A percentile compares a stretch with the other conserved stretches of the same genome.
Evolutionary conservation across 1,140 invertebrate genomes (phyloP).

Genomic region (Drosophila dunni): DNA sequence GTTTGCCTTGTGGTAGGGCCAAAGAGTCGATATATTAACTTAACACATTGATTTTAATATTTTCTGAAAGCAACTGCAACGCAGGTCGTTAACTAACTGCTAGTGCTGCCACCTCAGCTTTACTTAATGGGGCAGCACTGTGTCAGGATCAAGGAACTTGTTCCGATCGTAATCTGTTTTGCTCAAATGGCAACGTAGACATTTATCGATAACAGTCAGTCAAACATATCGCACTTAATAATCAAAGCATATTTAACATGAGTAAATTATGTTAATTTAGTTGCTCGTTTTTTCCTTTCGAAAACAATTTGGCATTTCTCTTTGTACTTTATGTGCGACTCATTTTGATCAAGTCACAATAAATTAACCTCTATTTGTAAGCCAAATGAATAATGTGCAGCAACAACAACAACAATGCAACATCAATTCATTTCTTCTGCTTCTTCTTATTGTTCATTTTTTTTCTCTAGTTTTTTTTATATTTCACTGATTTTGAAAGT

Average conservation of each 20-base stretch:
- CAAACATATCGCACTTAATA: slow-evolving; percentile 2
- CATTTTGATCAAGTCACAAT: slow-evolving; percentile 70
- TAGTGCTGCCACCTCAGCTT: neutral
- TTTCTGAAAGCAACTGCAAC: neutral
- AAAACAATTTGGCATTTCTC: slow-evolving; percentile 50
- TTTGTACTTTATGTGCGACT: slow-evolving; percentile 61
- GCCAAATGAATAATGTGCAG: slow-evolving; percentile 76
- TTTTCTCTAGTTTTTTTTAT: slow-evolving; percentile 44
- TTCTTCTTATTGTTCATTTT: slow-evolving; percentile 27
- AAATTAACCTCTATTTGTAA: slow-evolving; percentile 82
- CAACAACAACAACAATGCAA: slow-evolving; percentile 67
- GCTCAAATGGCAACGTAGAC: neutral
- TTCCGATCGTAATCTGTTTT: neutral
- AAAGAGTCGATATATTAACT: slow-evolving; percentile 5
- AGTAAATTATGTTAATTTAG: slow-evolving; percentile 10
- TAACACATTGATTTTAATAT: neutral
- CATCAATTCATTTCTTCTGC: slow-evolving; percentile 59
- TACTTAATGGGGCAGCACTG: neutral
- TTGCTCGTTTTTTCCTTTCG: slow-evolving; percentile 22
- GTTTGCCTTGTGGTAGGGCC: slow-evolving; percentile 65
- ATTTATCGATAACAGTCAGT: slow-evolving; percentile 9
- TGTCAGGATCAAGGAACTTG: neutral
- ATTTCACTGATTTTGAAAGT: slow-evolving; percentile 83
- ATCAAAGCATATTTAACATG: slow-evolving; percentile 1
- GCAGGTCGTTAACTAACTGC: neutral